Percentiles rank a stretch among this genome's conserved stretches.
phyloP scores from a whole-genome alignment of 2,113 vertebrate species.

The Lipophrys pholis region DNA sequence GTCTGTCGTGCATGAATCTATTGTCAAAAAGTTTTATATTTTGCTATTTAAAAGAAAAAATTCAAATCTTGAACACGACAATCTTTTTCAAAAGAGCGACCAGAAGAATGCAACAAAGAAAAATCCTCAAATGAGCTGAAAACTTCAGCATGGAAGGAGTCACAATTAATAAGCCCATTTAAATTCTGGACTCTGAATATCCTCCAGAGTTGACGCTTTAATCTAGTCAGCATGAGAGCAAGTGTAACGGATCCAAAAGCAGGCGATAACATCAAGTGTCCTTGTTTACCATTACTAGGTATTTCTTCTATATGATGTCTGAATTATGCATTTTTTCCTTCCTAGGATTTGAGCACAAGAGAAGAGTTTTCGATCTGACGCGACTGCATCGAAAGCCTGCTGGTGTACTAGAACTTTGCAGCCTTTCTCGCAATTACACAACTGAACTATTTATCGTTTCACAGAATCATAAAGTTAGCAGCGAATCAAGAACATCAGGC shows the following conservation, averaged over 20 bases:
- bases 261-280: not conserved
- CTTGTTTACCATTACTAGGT: not conserved
- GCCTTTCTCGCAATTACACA: not conserved
- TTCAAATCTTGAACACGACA: not conserved
- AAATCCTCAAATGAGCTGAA: not conserved
- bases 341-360: not conserved
- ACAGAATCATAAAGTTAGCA: not conserved
- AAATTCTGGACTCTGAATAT: not conserved
- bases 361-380: not conserved
- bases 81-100: not conserved
- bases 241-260: not conserved
- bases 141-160: constrained; percentile 9
- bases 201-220: not conserved
- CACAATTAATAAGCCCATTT: constrained; percentile 10
- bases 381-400: not conserved
- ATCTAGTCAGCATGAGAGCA: not conserved
- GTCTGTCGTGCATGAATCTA: too few relatives aligned
- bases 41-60: too few relatives aligned
- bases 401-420: too few relatives aligned
- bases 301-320: not conserved
- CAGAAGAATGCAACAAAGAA: not conserved
- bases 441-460: not conserved
- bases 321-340: not conserved
- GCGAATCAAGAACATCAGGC: not conserved
- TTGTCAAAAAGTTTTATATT: too few relatives aligned